Base-by-base conservation (phyloP, 2,797 vertebrate species). In the Balearica regulorum region DNA sequence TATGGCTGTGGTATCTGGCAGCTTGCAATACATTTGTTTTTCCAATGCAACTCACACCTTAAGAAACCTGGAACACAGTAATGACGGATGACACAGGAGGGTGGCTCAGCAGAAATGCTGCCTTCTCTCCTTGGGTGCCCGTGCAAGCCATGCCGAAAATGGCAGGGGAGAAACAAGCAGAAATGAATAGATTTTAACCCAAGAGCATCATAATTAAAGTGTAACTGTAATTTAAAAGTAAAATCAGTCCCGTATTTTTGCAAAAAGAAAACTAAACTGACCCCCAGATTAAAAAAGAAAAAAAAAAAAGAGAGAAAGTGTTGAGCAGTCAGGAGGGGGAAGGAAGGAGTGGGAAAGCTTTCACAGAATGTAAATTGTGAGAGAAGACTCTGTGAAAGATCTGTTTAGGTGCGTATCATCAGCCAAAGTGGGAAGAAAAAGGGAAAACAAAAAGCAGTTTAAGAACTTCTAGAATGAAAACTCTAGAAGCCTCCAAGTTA, bases 341-440 rank as follows among this genome's bases (percentile, higher is more conserved):
- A 88, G 53, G 92, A 87, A 91, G 33, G 72, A 87, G 83, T 93
- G 92, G 92, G 90, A 93, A 94, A 92, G 55, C 78, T 87, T 94
- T 93, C 95, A 64, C 81, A 78, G 96, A 95, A 94, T 83, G 65
- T 68, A 93, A 95, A 96, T 81, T 72, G 57, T 69, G 94, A 92
- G 75, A 92, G 91, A 87, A 51, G 37, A 94, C 93, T 28, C 94
- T 95, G 93, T 65, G 79, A 96, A 93, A 96, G 92, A 94, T 94
- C 82, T 94, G 81, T 83, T 91, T 95, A 91, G 77, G 87, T 86
- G 46, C 54, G 9, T 41, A 65, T 49, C 49, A 75, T 75, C 46
- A 92, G 39, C 58, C 76, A 92, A 88, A 95, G 66, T 15, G n/a
- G 75, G 60, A 39, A 89, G 83, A 55, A 93, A 93, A 87, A 88